phyloP scores from a whole-genome alignment of 2,113 vertebrate species.

The Pavo muticus region DNA sequence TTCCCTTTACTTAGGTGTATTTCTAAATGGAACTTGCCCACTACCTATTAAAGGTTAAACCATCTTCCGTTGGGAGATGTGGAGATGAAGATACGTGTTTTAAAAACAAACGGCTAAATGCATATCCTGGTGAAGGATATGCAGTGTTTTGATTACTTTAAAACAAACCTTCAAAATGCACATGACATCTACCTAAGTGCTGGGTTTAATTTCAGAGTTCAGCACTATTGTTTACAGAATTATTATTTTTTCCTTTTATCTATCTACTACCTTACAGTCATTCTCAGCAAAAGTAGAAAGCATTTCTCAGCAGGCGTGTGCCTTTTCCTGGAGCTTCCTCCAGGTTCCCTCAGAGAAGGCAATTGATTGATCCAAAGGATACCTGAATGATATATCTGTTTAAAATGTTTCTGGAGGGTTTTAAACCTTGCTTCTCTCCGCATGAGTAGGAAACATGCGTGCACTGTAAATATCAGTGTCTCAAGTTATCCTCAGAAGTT shows the following conservation, averaged over 20 bases:
- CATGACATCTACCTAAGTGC: background rate
- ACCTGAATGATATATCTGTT: background rate
- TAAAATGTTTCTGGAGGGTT: background rate
- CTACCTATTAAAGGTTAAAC: background rate
- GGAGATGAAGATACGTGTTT: background rate
- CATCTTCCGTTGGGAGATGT: background rate
- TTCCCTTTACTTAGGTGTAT: background rate
- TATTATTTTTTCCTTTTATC: background rate
- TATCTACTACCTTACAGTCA: background rate
- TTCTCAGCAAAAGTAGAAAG: background rate
- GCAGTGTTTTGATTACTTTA: background rate
- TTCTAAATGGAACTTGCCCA: background rate
- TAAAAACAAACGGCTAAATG: too few species aligned
- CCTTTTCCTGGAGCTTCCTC: background rate
- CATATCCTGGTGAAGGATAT: background rate
- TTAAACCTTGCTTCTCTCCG: background rate
- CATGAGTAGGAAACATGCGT: background rate
- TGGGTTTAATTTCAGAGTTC: slow-evolving; percentile 37
- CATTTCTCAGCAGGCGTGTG: background rate
- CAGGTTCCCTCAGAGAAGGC: background rate
- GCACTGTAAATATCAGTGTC: background rate
- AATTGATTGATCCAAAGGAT: background rate
- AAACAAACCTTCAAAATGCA: background rate
- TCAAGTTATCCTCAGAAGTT: background rate
- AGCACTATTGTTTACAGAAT: background rate